phyloP scores from a whole-genome alignment of 2,113 vertebrate species.

The Heteronetta atricapilla region DNA sequence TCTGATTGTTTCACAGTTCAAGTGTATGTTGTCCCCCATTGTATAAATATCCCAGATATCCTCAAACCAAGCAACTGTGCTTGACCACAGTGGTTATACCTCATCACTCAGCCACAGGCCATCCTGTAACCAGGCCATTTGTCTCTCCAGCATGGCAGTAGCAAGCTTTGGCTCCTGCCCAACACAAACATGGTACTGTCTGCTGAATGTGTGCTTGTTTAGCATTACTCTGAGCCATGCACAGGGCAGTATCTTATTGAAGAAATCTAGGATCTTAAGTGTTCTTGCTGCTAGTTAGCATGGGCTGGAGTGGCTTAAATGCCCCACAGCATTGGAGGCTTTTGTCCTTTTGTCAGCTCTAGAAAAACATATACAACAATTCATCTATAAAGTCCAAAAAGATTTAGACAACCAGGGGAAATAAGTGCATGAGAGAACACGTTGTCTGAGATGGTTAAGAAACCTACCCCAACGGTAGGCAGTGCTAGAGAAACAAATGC shows the following conservation, averaged over 20 bases:
- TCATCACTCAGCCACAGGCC: neutral
- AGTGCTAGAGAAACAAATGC: neutral
- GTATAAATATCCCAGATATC: neutral
- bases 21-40: neutral
- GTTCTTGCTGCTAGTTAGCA: too few relatives aligned
- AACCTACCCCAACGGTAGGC: neutral
- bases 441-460: neutral
- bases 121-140: neutral
- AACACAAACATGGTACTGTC: neutral
- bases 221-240: neutral
- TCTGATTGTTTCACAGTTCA: neutral
- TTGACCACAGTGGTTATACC: neutral
- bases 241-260: neutral
- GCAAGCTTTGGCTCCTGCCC: neutral
- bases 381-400: neutral
- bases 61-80: neutral
- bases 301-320: neutral
- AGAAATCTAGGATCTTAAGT: accelerated
- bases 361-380: neutral
- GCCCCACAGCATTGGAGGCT: neutral
- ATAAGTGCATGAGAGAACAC: accelerated
- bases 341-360: neutral
- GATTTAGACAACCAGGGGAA: neutral
- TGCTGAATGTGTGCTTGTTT: too few relatives aligned
- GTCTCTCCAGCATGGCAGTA: neutral